phyloP scores from a whole-genome alignment of 2,113 vertebrate genomes.

The Pygoscelis adeliae region DNA sequence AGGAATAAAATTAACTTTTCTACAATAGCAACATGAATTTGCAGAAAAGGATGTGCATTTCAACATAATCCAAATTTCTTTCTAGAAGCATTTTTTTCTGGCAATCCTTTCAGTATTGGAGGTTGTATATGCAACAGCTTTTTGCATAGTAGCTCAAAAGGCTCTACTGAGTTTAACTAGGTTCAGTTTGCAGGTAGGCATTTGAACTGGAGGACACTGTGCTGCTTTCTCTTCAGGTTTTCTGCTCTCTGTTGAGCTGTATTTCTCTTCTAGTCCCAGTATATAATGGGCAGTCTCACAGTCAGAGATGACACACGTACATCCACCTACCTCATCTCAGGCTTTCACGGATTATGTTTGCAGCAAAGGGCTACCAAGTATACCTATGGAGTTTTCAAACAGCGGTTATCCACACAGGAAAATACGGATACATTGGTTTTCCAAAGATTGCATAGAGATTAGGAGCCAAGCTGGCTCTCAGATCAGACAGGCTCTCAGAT shows the following conservation, averaged over 20 bases:
- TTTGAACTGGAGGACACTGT: not conserved
- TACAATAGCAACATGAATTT: not conserved
- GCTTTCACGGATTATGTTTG: not conserved
- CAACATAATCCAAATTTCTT: not conserved
- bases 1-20: not conserved
- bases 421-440: not conserved
- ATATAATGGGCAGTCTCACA: not conserved
- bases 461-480: not conserved
- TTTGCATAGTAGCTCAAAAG: not conserved
- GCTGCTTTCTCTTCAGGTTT: not conserved
- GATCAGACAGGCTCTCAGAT: not conserved
- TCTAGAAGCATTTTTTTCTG: not conserved
- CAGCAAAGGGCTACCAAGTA: not conserved
- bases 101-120: not conserved
- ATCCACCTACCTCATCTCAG: not conserved
- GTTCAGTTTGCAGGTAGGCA: not conserved
- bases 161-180: not conserved
- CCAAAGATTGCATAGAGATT: not conserved
- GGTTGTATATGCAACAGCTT: not conserved
- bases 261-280: not conserved
- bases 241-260: not conserved
- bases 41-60: not conserved
- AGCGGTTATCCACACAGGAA: not conserved
- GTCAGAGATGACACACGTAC: accelerated
- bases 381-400: not conserved